These are phyloP conservation scores for Ceratosolen fusciceps DNA, from an alignment of 1,140 invertebrate species.

Conservation along the genomic window DNA sequence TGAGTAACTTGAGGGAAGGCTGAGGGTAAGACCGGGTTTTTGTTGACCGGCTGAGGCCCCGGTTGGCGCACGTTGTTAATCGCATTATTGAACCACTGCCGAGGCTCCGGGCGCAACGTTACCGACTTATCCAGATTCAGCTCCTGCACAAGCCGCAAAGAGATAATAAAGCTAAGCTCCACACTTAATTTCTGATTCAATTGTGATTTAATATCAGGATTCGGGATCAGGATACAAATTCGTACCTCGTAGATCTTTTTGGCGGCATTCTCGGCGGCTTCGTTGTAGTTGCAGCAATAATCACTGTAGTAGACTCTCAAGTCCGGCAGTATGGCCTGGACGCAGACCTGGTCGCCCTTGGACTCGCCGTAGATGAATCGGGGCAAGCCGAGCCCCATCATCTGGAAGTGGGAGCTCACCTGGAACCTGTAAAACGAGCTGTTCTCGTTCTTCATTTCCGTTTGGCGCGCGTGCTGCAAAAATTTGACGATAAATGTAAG, in stretches of 20 bases:
- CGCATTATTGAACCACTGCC: conserved; percentile 57
- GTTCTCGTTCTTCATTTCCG: conserved; percentile 51
- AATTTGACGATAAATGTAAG: background rate
- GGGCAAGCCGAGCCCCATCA: conserved; percentile 63
- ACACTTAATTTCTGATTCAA: too few relatives aligned
- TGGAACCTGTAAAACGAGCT: conserved; percentile 59
- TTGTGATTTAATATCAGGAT: too few relatives aligned
- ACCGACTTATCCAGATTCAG: conserved; percentile 53
- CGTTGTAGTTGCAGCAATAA: conserved; percentile 57
- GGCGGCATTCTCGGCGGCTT: conserved; percentile 69
- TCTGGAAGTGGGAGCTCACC: conserved; percentile 64
- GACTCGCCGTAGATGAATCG: conserved; percentile 65
- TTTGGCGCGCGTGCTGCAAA: conserved; percentile 62
- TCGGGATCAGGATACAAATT: conserved; percentile 39
- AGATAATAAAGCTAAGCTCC: too few relatives aligned
- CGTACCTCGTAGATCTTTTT: conserved; percentile 63
- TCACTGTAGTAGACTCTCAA: conserved; percentile 62
- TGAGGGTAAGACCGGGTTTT: conserved; percentile 26
- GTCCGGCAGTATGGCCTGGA: conserved; percentile 66
- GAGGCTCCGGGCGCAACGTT: background rate
- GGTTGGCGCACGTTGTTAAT: conserved; percentile 53
- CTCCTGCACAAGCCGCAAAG: too few relatives aligned
- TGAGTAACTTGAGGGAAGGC: conserved; percentile 37
- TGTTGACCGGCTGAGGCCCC: conserved; percentile 31
- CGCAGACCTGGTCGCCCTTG: conserved; percentile 58